Evolutionary conservation across 1,140 invertebrate species (phyloP), one percentile per base, ranked within the genome.

Genomic region (Drosophila hydei): DNA sequence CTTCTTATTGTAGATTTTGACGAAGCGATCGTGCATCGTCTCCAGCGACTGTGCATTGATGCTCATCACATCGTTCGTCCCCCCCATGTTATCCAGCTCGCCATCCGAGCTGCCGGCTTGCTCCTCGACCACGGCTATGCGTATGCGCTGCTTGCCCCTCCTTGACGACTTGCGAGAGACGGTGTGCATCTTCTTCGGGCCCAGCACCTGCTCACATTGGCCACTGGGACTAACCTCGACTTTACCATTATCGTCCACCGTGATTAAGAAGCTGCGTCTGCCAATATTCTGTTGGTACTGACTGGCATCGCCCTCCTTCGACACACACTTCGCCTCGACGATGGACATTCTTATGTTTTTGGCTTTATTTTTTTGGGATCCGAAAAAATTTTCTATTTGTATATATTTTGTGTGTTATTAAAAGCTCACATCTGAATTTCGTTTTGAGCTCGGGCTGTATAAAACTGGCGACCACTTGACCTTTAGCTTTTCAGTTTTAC

Each of bases 111-210:
- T 36, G 36, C n/a, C 18, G 2, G 43, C 16, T 12, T 60, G 47
- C n/a, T 78, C 45, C 14, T 78, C 63, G 0, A 84, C 27, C 8
- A 84, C 12, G 1, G 65, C 52, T 16, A 85, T 58, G 19, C 71
- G 43, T n/a, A 75, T 45, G 0, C 50, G 42, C 9, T 72, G 58
- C 5, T 69, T 79, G 0, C 25, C 42, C 8, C 3, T 7, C 7
- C 58, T 11, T 19, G 7, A 21, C 2, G 5, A 7, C 33, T 43
- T 50, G 3, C 5, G 40, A 1, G 11, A 16, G 18, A 3, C n/a
- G 18, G 14, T 60, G 16, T 3, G 3, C 4, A 25, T 21, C 7
- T 16, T 45, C 14, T 52, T 7, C 11, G 2, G 9, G 14, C 11
- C 0, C 5, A 2, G 0, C 7, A 30, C 43, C 30, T 21, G 11